Percentiles rank a stretch among this genome's conserved stretches.
Evolutionary conservation across 2,888 invertebrate genomes (phyloP).

Genomic region (Hedya salicella): DNA sequence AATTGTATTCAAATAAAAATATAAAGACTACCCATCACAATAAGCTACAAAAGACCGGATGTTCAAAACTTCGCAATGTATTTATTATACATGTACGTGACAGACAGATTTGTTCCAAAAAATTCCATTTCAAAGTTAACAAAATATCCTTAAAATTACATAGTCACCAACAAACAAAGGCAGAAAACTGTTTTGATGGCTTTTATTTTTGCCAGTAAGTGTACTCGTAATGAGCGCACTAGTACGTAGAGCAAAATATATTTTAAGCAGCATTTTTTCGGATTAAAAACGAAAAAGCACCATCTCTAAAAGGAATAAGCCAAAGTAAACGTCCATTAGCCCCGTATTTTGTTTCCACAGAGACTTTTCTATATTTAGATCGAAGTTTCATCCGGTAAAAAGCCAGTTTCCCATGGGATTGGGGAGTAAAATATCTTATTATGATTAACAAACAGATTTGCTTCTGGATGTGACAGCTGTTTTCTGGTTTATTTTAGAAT

Average conservation of each 20-base stretch:
- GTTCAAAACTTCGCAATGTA: no score
- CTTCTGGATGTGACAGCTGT: slow-evolving; percentile 14
- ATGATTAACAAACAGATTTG: slow-evolving; percentile 14
- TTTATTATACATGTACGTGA: no score
- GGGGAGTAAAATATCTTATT: slow-evolving; percentile 12
- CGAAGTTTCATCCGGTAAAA: slow-evolving; percentile 35
- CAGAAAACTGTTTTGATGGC: no score
- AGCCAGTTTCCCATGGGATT: slow-evolving; percentile 30
- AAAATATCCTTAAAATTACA: no score
- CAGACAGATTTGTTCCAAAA: no score
- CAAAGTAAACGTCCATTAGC: slow-evolving; percentile 39
- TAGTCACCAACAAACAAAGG: no score
- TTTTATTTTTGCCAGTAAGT: not conserved
- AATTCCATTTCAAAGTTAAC: no score
- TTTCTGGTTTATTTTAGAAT: slow-evolving; percentile 5
- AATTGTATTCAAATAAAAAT: no score
- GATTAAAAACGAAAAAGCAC: not conserved
- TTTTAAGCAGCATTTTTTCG: not conserved
- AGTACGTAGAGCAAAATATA: not conserved
- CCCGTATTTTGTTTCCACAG: slow-evolving; percentile 35
- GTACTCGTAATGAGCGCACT: not conserved
- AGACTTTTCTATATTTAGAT: slow-evolving; percentile 37
- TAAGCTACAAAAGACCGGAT: no score
- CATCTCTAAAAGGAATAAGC: slow-evolving; percentile 29
- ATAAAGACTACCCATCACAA: no score